These are phyloP conservation scores for Trachops cirrhosus DNA, from an alignment of 2,797 vertebrate genomes.

Conservation along the genomic window DNA sequence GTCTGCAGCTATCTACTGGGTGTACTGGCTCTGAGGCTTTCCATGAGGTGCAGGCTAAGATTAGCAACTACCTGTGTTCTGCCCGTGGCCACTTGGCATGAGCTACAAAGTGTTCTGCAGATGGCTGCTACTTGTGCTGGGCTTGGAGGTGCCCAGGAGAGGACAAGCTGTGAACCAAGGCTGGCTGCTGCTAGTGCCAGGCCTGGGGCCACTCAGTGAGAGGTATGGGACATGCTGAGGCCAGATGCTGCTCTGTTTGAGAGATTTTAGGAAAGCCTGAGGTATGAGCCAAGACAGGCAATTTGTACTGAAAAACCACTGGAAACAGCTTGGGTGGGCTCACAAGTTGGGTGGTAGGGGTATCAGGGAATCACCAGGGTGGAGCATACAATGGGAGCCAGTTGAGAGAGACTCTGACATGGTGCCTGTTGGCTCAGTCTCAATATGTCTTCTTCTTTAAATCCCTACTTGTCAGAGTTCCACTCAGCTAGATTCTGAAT, in stretches of 20 bases:
- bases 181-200: background rate
- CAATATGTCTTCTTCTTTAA: background rate
- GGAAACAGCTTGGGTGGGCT: background rate
- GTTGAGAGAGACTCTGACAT: no score
- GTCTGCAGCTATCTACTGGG: background rate
- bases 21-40: background rate
- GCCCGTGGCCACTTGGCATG: background rate
- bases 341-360: no score
- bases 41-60: background rate
- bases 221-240: background rate
- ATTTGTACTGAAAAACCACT: background rate
- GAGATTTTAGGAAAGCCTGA: background rate
- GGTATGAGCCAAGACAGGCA: background rate
- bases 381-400: background rate
- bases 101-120: background rate
- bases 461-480: background rate
- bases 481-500: background rate
- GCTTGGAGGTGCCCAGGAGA: background rate
- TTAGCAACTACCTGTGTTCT: background rate
- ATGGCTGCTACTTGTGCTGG: background rate
- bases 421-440: background rate
- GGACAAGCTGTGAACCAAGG: background rate
- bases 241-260: no score
- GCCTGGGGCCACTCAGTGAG: background rate
- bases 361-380: background rate